phyloP scores from a whole-genome alignment of 2,888 invertebrate species.

The Allygus modestus region DNA sequence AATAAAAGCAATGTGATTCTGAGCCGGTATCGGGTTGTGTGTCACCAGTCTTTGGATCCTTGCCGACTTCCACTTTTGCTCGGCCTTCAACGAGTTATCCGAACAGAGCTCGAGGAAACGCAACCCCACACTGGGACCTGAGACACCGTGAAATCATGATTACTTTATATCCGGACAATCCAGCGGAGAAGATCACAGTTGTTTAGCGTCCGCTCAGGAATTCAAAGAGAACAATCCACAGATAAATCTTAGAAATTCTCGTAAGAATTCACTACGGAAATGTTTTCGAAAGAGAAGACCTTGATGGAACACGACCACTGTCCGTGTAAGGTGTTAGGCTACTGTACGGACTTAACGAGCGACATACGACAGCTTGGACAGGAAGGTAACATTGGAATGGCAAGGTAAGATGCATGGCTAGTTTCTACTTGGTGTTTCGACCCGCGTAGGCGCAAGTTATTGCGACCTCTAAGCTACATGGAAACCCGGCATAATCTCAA shows the following conservation, averaged over 20 bases:
- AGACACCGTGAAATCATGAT: too few species aligned
- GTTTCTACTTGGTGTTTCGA: not conserved
- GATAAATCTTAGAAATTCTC: not conserved
- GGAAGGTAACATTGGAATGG: conserved; percentile 3
- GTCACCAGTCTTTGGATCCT: too few species aligned
- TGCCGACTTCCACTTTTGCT: too few species aligned
- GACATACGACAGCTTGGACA: not conserved
- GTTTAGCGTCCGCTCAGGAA: not conserved
- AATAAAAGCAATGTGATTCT: too few species aligned
- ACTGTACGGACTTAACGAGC: not conserved
- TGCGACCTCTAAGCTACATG: not conserved
- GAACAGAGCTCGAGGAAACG: too few species aligned
- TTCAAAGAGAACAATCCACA: not conserved
- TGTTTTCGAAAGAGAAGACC: conserved; percentile 4
- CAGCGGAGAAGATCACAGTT: not conserved
- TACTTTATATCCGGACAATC: not conserved
- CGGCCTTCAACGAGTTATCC: too few species aligned
- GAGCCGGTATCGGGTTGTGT: too few species aligned
- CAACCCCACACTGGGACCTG: too few species aligned
- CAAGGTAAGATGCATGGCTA: not conserved
- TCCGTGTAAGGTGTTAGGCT: not conserved
- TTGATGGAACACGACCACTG: not conserved
- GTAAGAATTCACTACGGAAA: not conserved
- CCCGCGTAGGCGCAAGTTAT: not conserved
- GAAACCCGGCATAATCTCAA: too few species aligned